A percentile compares a stretch with the other conserved stretches of the same genome.
phyloP scores from a whole-genome alignment of 2,113 vertebrate species.

The Melozone crissalis region DNA sequence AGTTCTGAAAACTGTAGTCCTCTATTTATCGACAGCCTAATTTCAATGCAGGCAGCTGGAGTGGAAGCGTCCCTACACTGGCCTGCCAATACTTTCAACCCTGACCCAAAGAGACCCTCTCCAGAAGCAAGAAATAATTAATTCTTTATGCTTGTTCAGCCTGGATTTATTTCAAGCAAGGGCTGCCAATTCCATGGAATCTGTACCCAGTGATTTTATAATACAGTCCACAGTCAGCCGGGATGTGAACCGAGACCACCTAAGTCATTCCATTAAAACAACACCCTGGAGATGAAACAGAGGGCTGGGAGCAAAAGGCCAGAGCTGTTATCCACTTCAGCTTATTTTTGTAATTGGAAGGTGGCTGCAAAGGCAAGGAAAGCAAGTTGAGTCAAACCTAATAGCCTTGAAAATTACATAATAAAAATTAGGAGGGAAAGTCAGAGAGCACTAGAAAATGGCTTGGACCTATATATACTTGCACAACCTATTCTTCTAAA shows the following conservation, averaged over 20 bases:
- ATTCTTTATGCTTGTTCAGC: slow-evolving; percentile 63
- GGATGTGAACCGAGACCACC: slow-evolving; percentile 51
- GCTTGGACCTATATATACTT: not conserved
- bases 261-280: slow-evolving; percentile 55
- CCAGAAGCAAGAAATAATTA: slow-evolving; percentile 69
- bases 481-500: not conserved
- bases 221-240: not conserved
- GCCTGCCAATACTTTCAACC: slow-evolving; percentile 26
- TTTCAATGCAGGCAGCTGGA: slow-evolving; percentile 38
- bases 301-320: slow-evolving; percentile 44
- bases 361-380: not conserved
- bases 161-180: slow-evolving; percentile 56
- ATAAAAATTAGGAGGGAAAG: not conserved
- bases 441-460: not conserved
- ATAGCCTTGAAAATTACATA: not conserved
- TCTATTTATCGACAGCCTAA: slow-evolving; percentile 43
- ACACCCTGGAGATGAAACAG: slow-evolving; percentile 4
- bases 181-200: slow-evolving; percentile 52
- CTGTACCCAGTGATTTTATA: slow-evolving; percentile 51
- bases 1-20: slow-evolving; percentile 54
- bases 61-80: slow-evolving; percentile 5
- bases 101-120: slow-evolving; percentile 65
- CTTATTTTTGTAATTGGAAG: slow-evolving; percentile 10
- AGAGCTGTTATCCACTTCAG: slow-evolving; percentile 42
- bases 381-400: not conserved